Evolutionary conservation across 2,888 invertebrate species (phyloP), one percentile per base, ranked within the genome.

Genomic region (Lacanobia wlatinum): DNA sequence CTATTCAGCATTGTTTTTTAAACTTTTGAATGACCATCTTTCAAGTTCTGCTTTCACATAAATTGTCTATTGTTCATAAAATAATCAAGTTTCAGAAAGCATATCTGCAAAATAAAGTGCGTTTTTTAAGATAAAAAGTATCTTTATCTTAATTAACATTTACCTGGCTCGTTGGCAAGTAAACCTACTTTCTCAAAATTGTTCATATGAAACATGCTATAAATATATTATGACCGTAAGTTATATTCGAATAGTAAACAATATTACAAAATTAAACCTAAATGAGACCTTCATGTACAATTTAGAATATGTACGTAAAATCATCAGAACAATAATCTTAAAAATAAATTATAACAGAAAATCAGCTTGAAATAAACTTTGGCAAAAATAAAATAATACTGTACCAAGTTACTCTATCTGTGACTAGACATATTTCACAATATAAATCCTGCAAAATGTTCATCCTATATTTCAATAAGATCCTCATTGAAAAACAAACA

Each of bases 401-500:
- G 10, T 28, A n/a, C 6, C 10, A n/a, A 58, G 18, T 18, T 8
- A 18, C n/a, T 38, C 2, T 58, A n/a, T 23, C 21, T 14, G 21
- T 34, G 18, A n/a, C n/a, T n/a, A n/a, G n/a, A n/a, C 0, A 8
- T 0, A 21, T 9, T 6, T 12, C 21, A 21, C 10, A 4, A 48
- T 28, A 40, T 8, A n/a, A 56, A 23, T 7, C n/a, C 16, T 0
- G 5, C 10, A 59, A 59, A 59, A 59, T 46, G 10, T 8, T 40
- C 12, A 40, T 21, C 7, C 2, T 6, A 55, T n/a, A 14, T 55
- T 59, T 16, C 7, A 16, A 62, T 55, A 46, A 61, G 48, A 53
- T 50, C 21, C 65, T 78, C 62, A 76, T 80, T 75, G 74, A 67
- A 73, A 85, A 83, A 69, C 76, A 73, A 85, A 83, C 78, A 83